A percentile compares a stretch with the other conserved stretches of the same genome.
Conservation (phyloP, 1,140 invertebrate species). For the Cherax destructor region DNA sequence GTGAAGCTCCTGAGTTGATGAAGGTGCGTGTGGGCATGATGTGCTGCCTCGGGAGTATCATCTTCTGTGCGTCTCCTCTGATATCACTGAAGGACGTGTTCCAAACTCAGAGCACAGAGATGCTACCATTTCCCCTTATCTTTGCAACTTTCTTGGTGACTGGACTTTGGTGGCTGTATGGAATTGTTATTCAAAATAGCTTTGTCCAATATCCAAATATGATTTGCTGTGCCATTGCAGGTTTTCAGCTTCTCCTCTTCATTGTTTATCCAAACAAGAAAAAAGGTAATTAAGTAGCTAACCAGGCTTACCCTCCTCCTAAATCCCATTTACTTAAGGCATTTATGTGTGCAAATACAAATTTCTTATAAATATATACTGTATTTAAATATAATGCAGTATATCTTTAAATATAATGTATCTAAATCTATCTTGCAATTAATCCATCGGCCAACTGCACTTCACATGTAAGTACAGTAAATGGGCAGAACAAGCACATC, state of each 20-base stretch:
- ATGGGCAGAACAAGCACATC: too few relatives aligned
- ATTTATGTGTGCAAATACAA: too few relatives aligned
- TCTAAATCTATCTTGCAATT: too few relatives aligned
- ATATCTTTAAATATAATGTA: too few relatives aligned
- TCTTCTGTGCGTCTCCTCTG: slow-evolving; percentile 58
- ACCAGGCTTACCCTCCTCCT: not conserved
- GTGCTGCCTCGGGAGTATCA: slow-evolving; percentile 42
- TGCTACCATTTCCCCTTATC: slow-evolving; percentile 48
- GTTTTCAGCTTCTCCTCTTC: slow-evolving; percentile 56
- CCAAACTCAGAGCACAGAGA: slow-evolving; percentile 32
- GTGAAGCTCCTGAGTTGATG: not conserved
- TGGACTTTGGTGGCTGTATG: slow-evolving; percentile 58
- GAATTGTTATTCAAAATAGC: slow-evolving; percentile 46
- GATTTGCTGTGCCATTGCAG: slow-evolving; percentile 46
- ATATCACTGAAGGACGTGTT: slow-evolving; percentile 55
- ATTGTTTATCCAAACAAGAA: slow-evolving; percentile 50
- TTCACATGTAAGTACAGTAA: too few relatives aligned
- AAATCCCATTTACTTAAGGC: not conserved
- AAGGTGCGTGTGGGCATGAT: slow-evolving; percentile 35
- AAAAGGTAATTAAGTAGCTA: slow-evolving; percentile 38
- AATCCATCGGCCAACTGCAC: too few relatives aligned
- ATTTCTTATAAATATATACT: too few relatives aligned
- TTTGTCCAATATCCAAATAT: slow-evolving; percentile 58
- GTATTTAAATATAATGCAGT: too few relatives aligned
- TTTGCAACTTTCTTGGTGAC: slow-evolving; percentile 40